Conservation (phyloP, 2,888 invertebrate genomes). For the Platerodrilus igneus region DNA sequence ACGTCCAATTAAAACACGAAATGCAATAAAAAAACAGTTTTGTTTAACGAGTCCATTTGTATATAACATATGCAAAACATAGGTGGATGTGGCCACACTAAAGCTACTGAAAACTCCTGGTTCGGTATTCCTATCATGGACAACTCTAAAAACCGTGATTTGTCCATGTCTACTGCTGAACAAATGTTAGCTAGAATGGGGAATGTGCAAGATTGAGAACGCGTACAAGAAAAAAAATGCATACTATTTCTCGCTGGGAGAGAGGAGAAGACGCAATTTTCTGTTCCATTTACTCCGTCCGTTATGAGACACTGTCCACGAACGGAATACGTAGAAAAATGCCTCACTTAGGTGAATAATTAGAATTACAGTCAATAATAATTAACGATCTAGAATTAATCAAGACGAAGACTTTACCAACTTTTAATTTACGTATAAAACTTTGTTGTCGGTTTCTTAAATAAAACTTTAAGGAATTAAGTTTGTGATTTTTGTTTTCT, state of each 20-base stretch:
- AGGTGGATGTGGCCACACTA: slow-evolving; percentile 15
- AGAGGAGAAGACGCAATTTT: slow-evolving; percentile 52
- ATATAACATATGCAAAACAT: slow-evolving; percentile 12
- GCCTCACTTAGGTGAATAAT: slow-evolving; percentile 45
- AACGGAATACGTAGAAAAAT: slow-evolving; percentile 34
- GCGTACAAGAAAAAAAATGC: slow-evolving; percentile 47
- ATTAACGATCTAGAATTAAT: slow-evolving; percentile 46
- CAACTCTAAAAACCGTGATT: slow-evolving; percentile 48
- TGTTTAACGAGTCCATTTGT: slow-evolving; percentile 3
- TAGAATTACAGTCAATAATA: slow-evolving; percentile 48
- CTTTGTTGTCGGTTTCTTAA: too few species aligned
- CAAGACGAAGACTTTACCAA: slow-evolving; percentile 42
- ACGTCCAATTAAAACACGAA: neutral
- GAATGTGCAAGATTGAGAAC: slow-evolving; percentile 48
- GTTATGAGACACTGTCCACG: slow-evolving; percentile 42
- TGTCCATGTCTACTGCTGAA: slow-evolving; percentile 47
- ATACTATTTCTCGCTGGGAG: slow-evolving; percentile 42
- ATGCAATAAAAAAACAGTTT: neutral
- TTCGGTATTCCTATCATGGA: slow-evolving; percentile 46
- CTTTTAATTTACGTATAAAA: slow-evolving; percentile 43
- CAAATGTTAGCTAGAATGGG: slow-evolving; percentile 42
- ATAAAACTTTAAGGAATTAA: too few species aligned
- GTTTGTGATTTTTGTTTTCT: too few species aligned
- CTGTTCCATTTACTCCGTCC: slow-evolving; percentile 50
- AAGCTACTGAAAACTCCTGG: slow-evolving; percentile 13